Conservation (phyloP, 2,113 vertebrate genomes). For the Cyanocitta stelleri region DNA sequence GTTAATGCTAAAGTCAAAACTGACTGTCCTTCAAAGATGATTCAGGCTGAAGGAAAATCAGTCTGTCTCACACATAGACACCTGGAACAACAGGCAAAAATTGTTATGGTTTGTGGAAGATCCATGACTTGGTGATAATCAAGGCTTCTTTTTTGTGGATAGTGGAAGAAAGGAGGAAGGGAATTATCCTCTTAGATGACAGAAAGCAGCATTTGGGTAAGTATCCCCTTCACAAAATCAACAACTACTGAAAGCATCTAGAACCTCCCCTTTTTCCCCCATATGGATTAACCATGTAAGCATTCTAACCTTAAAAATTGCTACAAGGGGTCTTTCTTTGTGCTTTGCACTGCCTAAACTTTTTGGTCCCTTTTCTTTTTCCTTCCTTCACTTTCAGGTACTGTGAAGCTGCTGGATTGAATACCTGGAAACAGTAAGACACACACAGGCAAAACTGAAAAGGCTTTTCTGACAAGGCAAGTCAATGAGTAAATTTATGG, state of each 20-base stretch:
- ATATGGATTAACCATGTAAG: not conserved
- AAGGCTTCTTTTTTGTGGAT: not conserved
- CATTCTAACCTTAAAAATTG: not conserved
- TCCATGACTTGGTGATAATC: too few species aligned
- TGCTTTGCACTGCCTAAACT: not conserved
- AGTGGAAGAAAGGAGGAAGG: not conserved
- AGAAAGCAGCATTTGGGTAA: not conserved
- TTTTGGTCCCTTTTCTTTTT: not conserved
- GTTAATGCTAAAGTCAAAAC: not conserved
- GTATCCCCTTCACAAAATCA: not conserved
- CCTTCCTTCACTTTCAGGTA: not conserved
- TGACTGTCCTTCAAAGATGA: not conserved
- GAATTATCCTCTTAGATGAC: not conserved
- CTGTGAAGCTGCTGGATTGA: not conserved
- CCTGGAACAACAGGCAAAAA: not conserved
- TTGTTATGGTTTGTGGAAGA: not conserved
- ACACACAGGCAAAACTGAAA: not conserved
- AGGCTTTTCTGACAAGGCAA: slow-evolving; percentile 32
- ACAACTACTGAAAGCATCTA: not conserved
- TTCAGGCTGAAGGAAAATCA: not conserved
- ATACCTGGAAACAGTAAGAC: not conserved
- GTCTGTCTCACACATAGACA: not conserved
- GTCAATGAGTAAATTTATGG: slow-evolving; percentile 46
- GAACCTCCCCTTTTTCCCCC: accelerated
- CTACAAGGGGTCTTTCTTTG: not conserved